These are phyloP conservation scores for Pediacus dermestoides DNA, from an alignment of 2,888 invertebrate genomes.

Conservation along the genomic window DNA sequence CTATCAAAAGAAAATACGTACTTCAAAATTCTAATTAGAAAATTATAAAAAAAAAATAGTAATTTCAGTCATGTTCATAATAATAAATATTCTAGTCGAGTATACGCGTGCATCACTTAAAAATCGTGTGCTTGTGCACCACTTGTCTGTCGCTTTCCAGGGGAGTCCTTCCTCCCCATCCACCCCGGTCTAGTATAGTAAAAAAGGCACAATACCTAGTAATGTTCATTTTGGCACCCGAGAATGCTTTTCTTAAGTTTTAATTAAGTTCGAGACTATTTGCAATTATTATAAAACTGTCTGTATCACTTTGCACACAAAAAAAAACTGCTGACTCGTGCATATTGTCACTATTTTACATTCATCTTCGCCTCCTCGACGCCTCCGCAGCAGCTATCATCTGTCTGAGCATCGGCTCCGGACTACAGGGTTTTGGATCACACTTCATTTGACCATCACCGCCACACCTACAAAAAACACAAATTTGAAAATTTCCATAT, in stretches of 20 bases:
- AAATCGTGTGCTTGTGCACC: constrained; percentile 17
- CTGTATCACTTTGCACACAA: constrained; percentile 47
- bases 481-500: not conserved
- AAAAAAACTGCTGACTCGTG: constrained; percentile 37
- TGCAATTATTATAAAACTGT: constrained; percentile 43
- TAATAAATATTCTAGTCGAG: constrained; percentile 27
- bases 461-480: constrained; percentile 69
- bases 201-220: constrained; percentile 49
- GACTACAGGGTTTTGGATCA: constrained; percentile 85
- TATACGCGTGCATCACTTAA: constrained; percentile 34
- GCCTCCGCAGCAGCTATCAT: constrained; percentile 83
- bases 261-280: constrained; percentile 39
- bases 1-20: constrained; percentile 43
- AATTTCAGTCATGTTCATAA: constrained; percentile 40
- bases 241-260: constrained; percentile 46
- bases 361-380: constrained; percentile 67
- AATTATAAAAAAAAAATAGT: constrained; percentile 43
- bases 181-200: no score
- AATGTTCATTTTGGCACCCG: constrained; percentile 51
- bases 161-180: no score
- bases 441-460: constrained; percentile 92
- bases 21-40: constrained; percentile 45
- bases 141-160: no score
- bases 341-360: constrained; percentile 39
- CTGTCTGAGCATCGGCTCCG: constrained; percentile 85